Evolutionary conservation across 2,888 invertebrate species (phyloP), one percentile per base, ranked within the genome.

Genomic region (Coelogynopora nodosa): DNA sequence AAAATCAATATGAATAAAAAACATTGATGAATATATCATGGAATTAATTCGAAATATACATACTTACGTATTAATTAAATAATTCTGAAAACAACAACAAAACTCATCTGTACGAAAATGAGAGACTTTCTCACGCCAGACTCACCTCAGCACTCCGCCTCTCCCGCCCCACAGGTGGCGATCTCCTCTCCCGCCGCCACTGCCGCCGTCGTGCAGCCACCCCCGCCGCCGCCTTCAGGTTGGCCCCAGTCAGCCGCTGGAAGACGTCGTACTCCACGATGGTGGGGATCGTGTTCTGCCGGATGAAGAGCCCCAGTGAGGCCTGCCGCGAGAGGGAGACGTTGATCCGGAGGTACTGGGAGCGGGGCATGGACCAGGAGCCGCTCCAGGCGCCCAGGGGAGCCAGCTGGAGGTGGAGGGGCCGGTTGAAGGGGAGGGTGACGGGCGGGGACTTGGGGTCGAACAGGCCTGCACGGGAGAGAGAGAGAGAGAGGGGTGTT

Each of bases 341-440:
- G 93, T 97, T 97, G 92, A 97, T 97, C 91, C 96, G 95, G 85
- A 98, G 95, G 93, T 96, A 97, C 82, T 96, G 95, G 86, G 97
- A 95, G 93, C 96, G 95, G 88, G 96, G 95, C 92, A 97, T 97
- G 93, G 96, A 96, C 93, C 98, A 97, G 93, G 97, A 96, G 94
- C 97, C 96, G 93, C 97, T 96, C 97, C 97, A 97, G 92, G 97
- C 97, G 91, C 96, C 95, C 93, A 97, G 96, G 88, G 97, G 95
- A 90, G 95, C 95, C 91, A 98, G 96, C 93, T 95, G 95, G 91
- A 87, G 80, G 26, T 29, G 27, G 1, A 28, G 26, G 5, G 85
- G 31, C 29, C 27, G 28, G 5, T 67, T 27, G 0, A 30, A 30
- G 5, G 31, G 28, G 13, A 87, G n/a, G 0, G 18, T 0, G 10